phyloP scores from a whole-genome alignment of 2,888 invertebrate genomes.

The Nephrotoma guestfalica region DNA sequence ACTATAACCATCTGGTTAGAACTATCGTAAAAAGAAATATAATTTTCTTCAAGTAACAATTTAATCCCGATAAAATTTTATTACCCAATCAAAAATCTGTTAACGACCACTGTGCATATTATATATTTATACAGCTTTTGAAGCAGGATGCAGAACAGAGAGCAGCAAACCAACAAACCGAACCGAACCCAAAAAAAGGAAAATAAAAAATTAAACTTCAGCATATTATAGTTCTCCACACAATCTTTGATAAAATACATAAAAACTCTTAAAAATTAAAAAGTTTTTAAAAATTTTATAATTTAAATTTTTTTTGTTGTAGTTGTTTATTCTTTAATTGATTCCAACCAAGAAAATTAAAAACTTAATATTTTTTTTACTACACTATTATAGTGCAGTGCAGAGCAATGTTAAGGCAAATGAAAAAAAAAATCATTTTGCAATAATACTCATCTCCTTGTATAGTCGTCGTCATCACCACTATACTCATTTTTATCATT shows the following conservation, averaged over 20 bases:
- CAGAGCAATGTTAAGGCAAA: not conserved
- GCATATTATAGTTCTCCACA: not conserved
- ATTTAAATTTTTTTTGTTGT: constrained; percentile 10
- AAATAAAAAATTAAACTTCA: not conserved
- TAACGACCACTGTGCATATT: not conserved
- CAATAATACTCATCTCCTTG: not conserved
- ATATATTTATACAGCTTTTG: not conserved
- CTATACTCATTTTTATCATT: not conserved
- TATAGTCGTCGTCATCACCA: not conserved
- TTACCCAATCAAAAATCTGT: not conserved
- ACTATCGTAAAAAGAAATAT: not conserved
- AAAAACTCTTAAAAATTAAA: constrained; percentile 8
- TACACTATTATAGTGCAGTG: not conserved
- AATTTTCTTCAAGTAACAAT: not conserved
- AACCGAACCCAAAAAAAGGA: not conserved
- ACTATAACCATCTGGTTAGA: not conserved
- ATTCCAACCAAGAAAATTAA: not conserved
- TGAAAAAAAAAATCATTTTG: not conserved
- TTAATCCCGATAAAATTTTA: not conserved
- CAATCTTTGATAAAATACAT: constrained; percentile 5
- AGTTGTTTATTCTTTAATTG: constrained; percentile 5
- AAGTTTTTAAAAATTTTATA: not conserved
- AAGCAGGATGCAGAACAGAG: not conserved
- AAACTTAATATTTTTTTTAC: not conserved
- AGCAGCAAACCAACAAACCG: not conserved